A percentile compares a stretch with the other conserved stretches of the same genome.
Evolutionary conservation across 1,140 invertebrate species (phyloP).

Genomic region (Dreissena rostriformis): DNA sequence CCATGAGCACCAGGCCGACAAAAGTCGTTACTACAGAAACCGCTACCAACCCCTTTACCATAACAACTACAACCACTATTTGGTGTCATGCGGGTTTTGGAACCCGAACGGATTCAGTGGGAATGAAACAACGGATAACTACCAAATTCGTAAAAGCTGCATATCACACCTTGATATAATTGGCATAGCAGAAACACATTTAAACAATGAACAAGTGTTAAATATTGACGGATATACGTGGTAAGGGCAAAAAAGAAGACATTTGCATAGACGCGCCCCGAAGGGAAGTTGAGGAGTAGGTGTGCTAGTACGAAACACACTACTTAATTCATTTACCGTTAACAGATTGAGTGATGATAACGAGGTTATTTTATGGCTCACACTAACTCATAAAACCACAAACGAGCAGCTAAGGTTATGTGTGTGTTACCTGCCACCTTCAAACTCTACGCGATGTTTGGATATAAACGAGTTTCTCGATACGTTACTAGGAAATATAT

Average conservation of each 20-base stretch:
- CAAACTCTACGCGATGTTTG: not conserved
- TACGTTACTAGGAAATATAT: no score
- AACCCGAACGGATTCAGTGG: no score
- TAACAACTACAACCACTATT: no score
- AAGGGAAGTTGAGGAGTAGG: not conserved
- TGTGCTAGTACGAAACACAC: not conserved
- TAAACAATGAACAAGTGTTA: not conserved
- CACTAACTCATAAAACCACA: not conserved
- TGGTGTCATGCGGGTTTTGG: no score
- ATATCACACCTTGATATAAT: no score
- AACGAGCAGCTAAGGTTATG: not conserved
- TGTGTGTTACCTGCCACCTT: not conserved
- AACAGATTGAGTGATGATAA: not conserved
- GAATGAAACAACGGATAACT: no score
- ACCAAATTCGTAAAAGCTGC: no score
- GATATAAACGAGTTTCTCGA: not conserved
- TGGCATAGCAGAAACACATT: not conserved
- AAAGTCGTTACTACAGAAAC: no score
- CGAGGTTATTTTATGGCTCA: not conserved
- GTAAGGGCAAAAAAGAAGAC: not conserved
- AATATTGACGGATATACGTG: not conserved
- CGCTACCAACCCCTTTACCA: no score
- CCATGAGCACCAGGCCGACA: no score
- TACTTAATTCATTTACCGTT: not conserved
- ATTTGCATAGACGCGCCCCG: not conserved